Percentiles rank a stretch among this genome's conserved stretches.
phyloP scores from a whole-genome alignment of 2,888 invertebrate genomes.

The Ecdyonurus torrentis region DNA sequence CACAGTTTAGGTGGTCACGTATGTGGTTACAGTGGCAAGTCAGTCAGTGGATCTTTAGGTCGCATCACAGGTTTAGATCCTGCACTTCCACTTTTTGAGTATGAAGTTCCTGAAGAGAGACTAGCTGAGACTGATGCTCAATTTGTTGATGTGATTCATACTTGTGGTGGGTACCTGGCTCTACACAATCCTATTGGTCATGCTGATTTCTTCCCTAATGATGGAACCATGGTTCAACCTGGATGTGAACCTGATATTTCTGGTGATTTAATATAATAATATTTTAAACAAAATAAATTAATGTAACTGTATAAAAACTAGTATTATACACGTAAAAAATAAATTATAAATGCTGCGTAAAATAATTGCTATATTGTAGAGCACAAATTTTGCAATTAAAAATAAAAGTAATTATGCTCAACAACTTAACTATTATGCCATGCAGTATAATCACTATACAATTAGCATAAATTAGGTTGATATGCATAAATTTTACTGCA shows the following conservation, averaged over 20 bases:
- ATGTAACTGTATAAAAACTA: no score
- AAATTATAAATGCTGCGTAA: no score
- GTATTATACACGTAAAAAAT: no score
- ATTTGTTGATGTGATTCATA: conserved; percentile 60
- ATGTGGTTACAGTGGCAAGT: conserved; percentile 21
- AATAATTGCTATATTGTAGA: no score
- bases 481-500: no score
- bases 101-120: conserved; percentile 26
- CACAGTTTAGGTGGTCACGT: conserved; percentile 27
- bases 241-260: conserved; percentile 38
- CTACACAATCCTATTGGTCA: conserved; percentile 43
- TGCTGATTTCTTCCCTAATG: conserved; percentile 59
- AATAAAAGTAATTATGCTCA: no score
- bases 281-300: no score
- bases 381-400: no score
- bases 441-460: no score
- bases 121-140: conserved; percentile 46
- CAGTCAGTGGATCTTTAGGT: conserved; percentile 7
- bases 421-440: no score
- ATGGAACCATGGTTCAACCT: conserved; percentile 46
- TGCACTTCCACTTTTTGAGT: conserved; percentile 44
- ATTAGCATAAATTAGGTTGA: no score
- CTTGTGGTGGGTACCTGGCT: conserved; percentile 47
- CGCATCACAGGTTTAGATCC: conserved; percentile 37
- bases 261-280: conserved; percentile 16